Evolutionary conservation across 2,888 invertebrate genomes (phyloP), one percentile per base, ranked within the genome.

Genomic region (Sphaerophoria rueppellii): DNA sequence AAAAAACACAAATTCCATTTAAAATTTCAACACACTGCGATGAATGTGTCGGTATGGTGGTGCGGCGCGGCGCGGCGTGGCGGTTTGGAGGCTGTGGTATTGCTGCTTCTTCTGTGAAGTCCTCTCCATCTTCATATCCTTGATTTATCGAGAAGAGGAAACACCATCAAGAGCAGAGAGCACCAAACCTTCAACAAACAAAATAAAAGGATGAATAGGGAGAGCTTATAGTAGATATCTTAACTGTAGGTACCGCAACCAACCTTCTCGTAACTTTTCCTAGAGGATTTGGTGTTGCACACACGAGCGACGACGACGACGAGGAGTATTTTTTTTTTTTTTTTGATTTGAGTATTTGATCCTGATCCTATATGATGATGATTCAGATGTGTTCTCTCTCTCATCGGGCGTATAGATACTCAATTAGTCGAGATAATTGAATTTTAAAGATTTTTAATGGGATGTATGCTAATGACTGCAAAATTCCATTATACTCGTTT

Each of bases 361-460:
- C 24, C 24, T 24, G 24, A 2, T 24, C 2, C 24, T 24, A 24
- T 24, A 24, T 24, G 24, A 24, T 24, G 24, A 24, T 24, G 24
- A 24, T 24, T 24, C 24, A 24, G 24, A 24, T 24, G 24, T 24
- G 24, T n/a, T n/a, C 24, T 24, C 43, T 43, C 60, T 57, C 48
- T 70, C 73, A 63, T 72, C 81, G 43, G 40, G 40, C 40, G 85
- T 77, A 85, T 81, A 85, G 85, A 85, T 85, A 85, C 85, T 85
- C 85, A 81, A 85, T 85, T 85, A 85, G 85, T 81, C 63, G 76
- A 85, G 85, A 85, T 85, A 85, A 85, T 85, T 85, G 85, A 85
- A 85, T 85, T 85, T 81, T 69, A 76, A 76, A 70, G 77, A 81
- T 85, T 81, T 85, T 85, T 85, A 85, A 85, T 85, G 65, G 85